A percentile compares a stretch with the other conserved stretches of the same genome.
Conservation (phyloP, 2,797 vertebrate species). For the Prionace glauca region DNA sequence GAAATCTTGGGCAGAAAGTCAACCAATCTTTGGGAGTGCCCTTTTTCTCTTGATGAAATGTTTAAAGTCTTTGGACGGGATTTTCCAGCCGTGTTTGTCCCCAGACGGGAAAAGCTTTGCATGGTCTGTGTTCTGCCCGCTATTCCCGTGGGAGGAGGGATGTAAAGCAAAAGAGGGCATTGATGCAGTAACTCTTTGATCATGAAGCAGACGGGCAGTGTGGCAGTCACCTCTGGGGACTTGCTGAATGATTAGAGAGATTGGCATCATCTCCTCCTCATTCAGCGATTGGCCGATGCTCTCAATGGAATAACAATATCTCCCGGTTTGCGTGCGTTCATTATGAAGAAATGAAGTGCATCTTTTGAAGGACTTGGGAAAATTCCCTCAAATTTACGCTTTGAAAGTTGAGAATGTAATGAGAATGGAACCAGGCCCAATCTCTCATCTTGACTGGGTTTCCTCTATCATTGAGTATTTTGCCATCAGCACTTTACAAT, state of each 20-base stretch:
- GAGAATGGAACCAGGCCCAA: neutral
- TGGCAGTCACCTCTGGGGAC: neutral
- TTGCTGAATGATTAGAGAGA: neutral
- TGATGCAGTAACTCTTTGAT: neutral
- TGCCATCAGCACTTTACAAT: constrained; percentile 2
- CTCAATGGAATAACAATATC: neutral
- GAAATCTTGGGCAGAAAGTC: too few species aligned
- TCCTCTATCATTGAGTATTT: neutral
- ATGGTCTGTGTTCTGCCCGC: too few species aligned
- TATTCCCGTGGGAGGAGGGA: too few species aligned
- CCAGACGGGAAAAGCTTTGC: too few species aligned
- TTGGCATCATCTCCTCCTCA: neutral
- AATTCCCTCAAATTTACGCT: neutral
- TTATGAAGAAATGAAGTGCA: neutral
- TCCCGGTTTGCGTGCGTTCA: neutral
- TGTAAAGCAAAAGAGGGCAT: neutral
- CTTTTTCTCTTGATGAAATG: too few species aligned
- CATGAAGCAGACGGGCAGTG: neutral
- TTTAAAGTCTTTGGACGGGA: too few species aligned
- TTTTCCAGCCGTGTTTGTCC: too few species aligned
- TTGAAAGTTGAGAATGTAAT: neutral
- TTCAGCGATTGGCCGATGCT: neutral
- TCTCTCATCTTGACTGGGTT: neutral
- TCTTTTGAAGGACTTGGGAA: neutral
- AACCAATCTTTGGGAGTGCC: too few species aligned